A percentile compares a stretch with the other conserved stretches of the same genome.
These are phyloP conservation scores for Parasteatoda lunata DNA, from an alignment of 2,888 invertebrate genomes.

Conservation along the genomic window DNA sequence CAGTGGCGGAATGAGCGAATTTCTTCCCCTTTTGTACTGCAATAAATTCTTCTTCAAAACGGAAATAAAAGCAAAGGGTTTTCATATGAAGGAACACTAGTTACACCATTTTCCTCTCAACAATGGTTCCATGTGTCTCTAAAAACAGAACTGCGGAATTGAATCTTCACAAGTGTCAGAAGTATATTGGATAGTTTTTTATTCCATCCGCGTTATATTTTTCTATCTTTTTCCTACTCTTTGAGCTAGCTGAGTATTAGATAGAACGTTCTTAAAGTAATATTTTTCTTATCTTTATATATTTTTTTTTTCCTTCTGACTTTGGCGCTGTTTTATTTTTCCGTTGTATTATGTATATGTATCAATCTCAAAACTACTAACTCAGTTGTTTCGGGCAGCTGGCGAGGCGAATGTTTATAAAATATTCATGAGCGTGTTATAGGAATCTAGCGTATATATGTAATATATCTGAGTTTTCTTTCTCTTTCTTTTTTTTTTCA, in stretches of 20 bases:
- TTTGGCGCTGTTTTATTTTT: constrained; percentile 29
- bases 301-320: background rate
- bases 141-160: constrained; percentile 39
- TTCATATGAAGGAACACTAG: background rate
- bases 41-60: constrained; percentile 28
- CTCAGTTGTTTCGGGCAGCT: constrained; percentile 49
- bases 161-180: constrained; percentile 62
- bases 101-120: constrained; percentile 45
- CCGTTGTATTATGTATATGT: constrained; percentile 61
- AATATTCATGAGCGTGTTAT: constrained; percentile 60
- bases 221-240: constrained; percentile 31
- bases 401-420: constrained; percentile 56
- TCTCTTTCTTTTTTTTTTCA: constrained; percentile 4
- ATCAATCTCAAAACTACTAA: constrained; percentile 58
- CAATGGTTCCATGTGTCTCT: constrained; percentile 10
- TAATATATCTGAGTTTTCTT: constrained; percentile 35
- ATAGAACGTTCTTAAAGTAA: constrained; percentile 50
- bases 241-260: constrained; percentile 38
- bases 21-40: constrained; percentile 14
- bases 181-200: constrained; percentile 62
- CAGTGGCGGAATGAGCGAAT: constrained; percentile 6
- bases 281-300: constrained; percentile 15
- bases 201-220: constrained; percentile 48
- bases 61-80: constrained; percentile 4
- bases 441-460: constrained; percentile 46